Evolutionary conservation across 2,797 vertebrate species (phyloP), one percentile per base, ranked within the genome.

Genomic region (Hemibagrus guttatus): DNA sequence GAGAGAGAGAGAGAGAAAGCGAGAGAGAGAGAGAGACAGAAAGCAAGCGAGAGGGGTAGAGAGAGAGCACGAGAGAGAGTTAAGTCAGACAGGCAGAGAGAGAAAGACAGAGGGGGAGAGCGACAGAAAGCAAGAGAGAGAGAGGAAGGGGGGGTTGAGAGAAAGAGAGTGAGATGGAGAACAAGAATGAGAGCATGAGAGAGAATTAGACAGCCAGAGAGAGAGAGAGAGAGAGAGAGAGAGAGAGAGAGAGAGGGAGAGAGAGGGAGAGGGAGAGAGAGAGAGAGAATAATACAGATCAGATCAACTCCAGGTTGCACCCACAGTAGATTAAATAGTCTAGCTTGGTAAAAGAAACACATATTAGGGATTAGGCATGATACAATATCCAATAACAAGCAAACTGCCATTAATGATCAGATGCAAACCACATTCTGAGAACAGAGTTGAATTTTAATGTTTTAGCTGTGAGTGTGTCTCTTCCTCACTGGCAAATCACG

Each of bases 351-450:
- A 16, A 58, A 87, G 35, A 39, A 82, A 88, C 78, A 82, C 68
- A 54, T 26, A 85, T 85, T 85, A 63, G 74, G 64, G 75, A 86
- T 91, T 84, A 82, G 54, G 79, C 85, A 85, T 42, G 72, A 85
- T 78, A 93, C 87, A 92, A 91, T 91, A 92, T 91, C 92, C 91
- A 95, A 94, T 93, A 95, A 95, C 93, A 95, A 95, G 95, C 95
- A 95, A 94, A 94, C 94, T 92, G 94, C 93, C 94, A 92, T 93
- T 93, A 94, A 92, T 92, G 93, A 90, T 94, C 95, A 95, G 93
- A 94, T 95, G 94, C 93, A 94, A 93, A 90, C 92, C 85, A 94
- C 95, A 95, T 95, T 95, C 95, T 93, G 92, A 93, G 89, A 92
- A 94, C 84, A 14, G 12, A 75, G 80, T 46, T 76, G 76, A 90